Conservation (phyloP, 2,888 invertebrate species). For the Pediacus dermestoides region DNA sequence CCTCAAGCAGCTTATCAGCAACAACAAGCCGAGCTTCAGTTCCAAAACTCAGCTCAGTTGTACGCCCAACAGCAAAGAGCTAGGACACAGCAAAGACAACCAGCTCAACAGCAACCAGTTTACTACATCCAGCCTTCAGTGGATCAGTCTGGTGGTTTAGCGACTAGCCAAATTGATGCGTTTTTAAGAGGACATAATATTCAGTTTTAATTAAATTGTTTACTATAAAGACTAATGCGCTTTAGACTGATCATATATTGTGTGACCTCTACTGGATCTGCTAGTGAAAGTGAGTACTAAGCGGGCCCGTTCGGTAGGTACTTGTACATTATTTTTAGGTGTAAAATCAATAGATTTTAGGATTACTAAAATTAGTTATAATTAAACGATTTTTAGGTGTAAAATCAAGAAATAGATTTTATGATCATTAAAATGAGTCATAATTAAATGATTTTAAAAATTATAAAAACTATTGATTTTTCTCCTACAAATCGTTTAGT, state of each 20-base stretch:
- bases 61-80: conserved; percentile 51
- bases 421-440: too few species aligned
- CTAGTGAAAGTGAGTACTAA: too few species aligned
- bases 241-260: conserved; percentile 6
- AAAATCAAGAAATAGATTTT: too few species aligned
- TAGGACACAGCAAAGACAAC: conserved; percentile 40
- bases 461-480: too few species aligned
- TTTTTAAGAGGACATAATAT: conserved; percentile 72
- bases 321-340: too few species aligned
- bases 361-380: too few species aligned
- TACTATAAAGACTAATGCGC: conserved; percentile 4
- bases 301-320: too few species aligned
- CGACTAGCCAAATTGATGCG: conserved; percentile 73
- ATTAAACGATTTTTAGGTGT: too few species aligned
- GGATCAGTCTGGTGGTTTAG: conserved; percentile 40
- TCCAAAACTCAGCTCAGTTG: conserved; percentile 55
- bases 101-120: conserved; percentile 49
- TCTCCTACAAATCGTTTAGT: too few species aligned
- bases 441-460: too few species aligned
- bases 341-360: too few species aligned
- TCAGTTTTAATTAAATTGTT: conserved; percentile 52
- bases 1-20: conserved; percentile 53
- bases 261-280: conserved; percentile 26
- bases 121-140: conserved; percentile 57
- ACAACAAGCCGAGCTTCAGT: conserved; percentile 63